Base-by-base conservation (phyloP, 2,888 invertebrate genomes). In the Hybos culiciformis region DNA sequence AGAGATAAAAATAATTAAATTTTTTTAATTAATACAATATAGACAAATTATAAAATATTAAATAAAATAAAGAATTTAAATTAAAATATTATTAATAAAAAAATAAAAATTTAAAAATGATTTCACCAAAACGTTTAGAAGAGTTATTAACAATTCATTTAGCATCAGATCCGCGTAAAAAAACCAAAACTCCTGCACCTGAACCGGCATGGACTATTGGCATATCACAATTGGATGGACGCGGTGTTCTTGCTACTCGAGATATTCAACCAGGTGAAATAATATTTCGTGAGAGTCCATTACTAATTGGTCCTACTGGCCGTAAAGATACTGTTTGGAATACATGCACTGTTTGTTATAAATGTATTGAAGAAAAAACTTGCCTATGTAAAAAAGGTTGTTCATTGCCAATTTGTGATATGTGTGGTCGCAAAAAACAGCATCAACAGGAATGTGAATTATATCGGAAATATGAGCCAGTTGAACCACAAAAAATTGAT, bases 241-340 rank as follows among this genome's bases (percentile, higher is more conserved):
- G 82, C 18, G 85, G 85, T 3, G 59, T 86, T 3, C 73, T 84
- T 51, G 80, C 84, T 15, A 72, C 68, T 4, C 70, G 75, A 48
- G 75, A 82, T 55, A 77, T 85, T 33, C 60, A 66, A 44, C 58
- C 70, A 23, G 82, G 83, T 31, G 82, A 84, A 61, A 60, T 80
- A 23, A 72, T 87, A 40, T 83, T 80, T 56, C 69, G 72, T 11
- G 86, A 86, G 58, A 69, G 68, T 42, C 79, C 86, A 2, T 61
- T 86, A 34, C 68, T 85, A 33, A 61, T 75, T 39, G 85, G 86
- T 1, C 83, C 83, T 0, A 73, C 81, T 37, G 70, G 73, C 29
- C 68, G 71, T 41, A 65, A 64, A 41, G 65, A 66, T 29, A 60
- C 71, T 15, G 71, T 73, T 44, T 46, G 63, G 43, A 70, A 76